Evolutionary conservation across 2,113 vertebrate genomes (phyloP).

Genomic region (Trochalopteron elliotii): DNA sequence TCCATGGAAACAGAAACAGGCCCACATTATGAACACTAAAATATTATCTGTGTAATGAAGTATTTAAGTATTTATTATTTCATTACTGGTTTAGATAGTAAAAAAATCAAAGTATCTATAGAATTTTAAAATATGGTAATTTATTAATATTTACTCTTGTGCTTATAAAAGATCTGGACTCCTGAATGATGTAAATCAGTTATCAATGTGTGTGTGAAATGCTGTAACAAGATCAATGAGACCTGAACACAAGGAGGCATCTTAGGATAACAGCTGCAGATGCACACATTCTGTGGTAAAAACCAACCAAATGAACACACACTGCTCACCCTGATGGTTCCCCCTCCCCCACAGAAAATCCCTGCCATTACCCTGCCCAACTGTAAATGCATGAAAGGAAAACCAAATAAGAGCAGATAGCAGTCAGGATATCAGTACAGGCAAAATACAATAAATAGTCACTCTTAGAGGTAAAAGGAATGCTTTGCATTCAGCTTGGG

Average conservation of each 20-base stretch:
- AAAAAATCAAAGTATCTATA: neutral
- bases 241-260: conserved; percentile 67
- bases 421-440: neutral
- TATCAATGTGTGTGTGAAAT: neutral
- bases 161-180: neutral
- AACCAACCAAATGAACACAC: neutral
- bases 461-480: neutral
- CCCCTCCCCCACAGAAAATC: neutral
- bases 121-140: neutral
- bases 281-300: neutral
- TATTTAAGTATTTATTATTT: neutral
- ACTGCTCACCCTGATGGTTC: neutral
- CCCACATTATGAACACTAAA: neutral
- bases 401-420: neutral
- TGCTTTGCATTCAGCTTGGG: neutral
- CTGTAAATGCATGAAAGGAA: neutral
- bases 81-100: neutral
- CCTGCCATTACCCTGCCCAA: neutral
- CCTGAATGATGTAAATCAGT: conserved; percentile 37
- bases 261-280: conserved; percentile 68
- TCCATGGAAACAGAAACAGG: conserved; percentile 24
- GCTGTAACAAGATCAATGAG: conserved; percentile 65
- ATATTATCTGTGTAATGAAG: neutral
- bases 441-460: neutral
- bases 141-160: neutral